phyloP scores from a whole-genome alignment of 2,888 invertebrate genomes.

The Lacanobia oleracea region DNA sequence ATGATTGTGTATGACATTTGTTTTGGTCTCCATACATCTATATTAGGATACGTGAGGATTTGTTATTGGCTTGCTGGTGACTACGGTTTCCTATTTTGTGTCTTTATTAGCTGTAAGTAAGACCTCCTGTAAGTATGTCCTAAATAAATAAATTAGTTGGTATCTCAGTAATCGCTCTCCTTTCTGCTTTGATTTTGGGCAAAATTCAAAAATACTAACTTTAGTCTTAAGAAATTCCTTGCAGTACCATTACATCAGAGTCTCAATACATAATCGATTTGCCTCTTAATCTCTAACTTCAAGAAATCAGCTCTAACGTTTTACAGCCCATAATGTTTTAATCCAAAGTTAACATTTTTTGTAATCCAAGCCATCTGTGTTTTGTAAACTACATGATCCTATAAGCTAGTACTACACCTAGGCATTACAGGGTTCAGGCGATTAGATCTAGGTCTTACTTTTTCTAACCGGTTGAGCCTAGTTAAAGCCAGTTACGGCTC shows the following conservation, averaged over 20 bases:
- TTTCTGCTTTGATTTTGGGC: no score
- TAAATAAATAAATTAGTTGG: no score
- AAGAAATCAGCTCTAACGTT: neutral
- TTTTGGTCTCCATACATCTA: neutral
- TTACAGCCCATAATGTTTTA: neutral
- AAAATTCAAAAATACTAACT: no score
- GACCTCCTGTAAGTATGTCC: no score
- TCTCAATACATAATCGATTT: neutral
- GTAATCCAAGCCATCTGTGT: neutral
- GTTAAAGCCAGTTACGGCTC: conserved; percentile 44
- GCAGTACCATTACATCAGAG: neutral
- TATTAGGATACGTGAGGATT: no score
- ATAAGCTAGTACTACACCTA: conserved; percentile 14
- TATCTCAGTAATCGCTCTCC: no score
- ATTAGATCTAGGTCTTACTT: conserved; percentile 56
- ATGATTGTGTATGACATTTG: neutral
- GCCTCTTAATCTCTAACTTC: neutral
- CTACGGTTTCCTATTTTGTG: no score
- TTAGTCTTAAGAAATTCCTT: no score
- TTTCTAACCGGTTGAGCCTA: conserved; percentile 54
- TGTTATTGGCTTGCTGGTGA: no score
- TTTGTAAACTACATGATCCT: conserved; percentile 22
- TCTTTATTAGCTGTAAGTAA: no score
- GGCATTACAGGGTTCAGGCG: conserved; percentile 34
- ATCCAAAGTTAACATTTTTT: neutral